phyloP scores from a whole-genome alignment of 2,113 vertebrate genomes.

The Acanthisitta chloris region DNA sequence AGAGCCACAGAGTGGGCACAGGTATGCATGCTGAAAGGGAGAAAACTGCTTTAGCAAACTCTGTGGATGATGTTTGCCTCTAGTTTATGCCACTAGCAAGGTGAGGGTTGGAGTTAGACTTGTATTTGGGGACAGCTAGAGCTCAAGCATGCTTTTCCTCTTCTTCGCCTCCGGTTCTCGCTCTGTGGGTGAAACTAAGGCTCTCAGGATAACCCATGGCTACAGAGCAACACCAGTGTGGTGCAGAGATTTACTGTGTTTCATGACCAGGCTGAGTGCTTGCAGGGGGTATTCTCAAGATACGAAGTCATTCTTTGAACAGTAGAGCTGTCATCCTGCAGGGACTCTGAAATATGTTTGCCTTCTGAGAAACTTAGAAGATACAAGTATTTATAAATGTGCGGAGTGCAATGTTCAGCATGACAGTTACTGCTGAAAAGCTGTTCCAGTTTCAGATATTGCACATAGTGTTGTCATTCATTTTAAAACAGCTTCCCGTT shows the following conservation, averaged over 20 bases:
- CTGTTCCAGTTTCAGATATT: background rate
- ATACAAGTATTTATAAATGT: background rate
- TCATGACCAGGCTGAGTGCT: background rate
- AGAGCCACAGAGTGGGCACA: background rate
- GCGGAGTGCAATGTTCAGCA: background rate
- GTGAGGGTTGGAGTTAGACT: background rate
- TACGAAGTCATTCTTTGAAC: background rate
- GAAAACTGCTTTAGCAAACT: background rate
- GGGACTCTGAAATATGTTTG: background rate
- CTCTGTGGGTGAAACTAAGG: background rate
- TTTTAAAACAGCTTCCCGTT: background rate
- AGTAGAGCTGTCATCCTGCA: background rate
- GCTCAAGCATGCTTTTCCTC: background rate
- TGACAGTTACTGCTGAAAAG: background rate
- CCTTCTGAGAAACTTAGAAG: background rate
- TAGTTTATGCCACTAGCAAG: background rate
- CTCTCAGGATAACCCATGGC: background rate
- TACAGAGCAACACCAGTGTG: background rate
- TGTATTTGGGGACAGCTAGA: background rate
- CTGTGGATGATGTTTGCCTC: background rate
- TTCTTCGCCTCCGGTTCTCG: background rate
- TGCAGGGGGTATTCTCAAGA: background rate
- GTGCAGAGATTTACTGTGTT: background rate
- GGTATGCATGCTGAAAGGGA: background rate
- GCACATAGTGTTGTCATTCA: background rate